Base-by-base conservation (phyloP, 2,888 invertebrate genomes). In the Leptinotarsa juncta region DNA sequence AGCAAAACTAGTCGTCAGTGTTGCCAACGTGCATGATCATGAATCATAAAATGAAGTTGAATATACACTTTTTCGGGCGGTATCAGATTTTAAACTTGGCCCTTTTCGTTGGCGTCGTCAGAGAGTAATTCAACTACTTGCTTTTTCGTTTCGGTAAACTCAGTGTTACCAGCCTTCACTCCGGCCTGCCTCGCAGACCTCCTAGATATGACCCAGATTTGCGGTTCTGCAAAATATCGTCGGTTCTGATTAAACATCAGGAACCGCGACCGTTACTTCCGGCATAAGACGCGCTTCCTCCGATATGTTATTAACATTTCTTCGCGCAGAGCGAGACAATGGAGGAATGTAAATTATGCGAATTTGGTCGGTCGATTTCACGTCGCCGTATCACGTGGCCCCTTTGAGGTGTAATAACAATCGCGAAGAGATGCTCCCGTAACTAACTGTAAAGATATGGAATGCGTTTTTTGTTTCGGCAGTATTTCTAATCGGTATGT, bases 331-430 rank as follows among this genome's bases (percentile, higher is more conserved):
- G 1, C 49, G 67, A 70, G 49, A 76, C 73, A 76, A 76, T 73
- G 66, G 66, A 72, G 69, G 69, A 74, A 77, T 76, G 74, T 67
- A 74, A 77, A 75, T 73, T 72, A 69, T 73, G 76, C 53, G 79
- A 79, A 71, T 77, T 76, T 57, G 71, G 68, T 60, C 71, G 70
- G 65, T 62, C 65, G 73, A 72, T 70, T 75, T 72, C 66, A 68
- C 60, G 42, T 68, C 20, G n/a, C 42, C 48, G 3, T 16, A 62
- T 42, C 62, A 32, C 62, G 62, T 62, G 62, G 62, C 26, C 42
- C 4, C 32, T 32, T n/a, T n/a, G 57, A 57, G 48, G 57, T 57
- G 48, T 53, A n/a, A 68, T 57, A 69, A 57, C 69, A 20, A 42
- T n/a, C 26, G 42, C n/a, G 16, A 53, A 18, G 18, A 48, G 57